phyloP scores from a whole-genome alignment of 2,113 vertebrate species.

The Halichoerus grypus region DNA sequence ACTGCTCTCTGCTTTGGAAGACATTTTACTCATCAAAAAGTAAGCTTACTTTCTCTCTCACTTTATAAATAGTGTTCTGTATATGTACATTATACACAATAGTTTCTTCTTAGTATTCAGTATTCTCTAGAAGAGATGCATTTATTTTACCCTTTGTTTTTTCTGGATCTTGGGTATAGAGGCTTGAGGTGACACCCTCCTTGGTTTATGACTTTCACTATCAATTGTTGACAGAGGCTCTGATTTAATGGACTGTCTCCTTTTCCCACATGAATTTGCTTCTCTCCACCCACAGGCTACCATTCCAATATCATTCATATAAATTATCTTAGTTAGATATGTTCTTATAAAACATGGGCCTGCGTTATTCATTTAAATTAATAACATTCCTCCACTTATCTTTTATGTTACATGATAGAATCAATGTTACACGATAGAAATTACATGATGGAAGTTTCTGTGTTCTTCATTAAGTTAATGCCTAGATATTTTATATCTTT shows the following conservation, averaged over 20 bases:
- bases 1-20: conserved; percentile 35
- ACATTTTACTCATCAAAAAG: background rate
- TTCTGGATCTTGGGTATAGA: background rate
- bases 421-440: background rate
- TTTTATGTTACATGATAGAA: background rate
- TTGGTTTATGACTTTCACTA: background rate
- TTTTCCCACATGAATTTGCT: background rate
- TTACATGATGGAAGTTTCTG: background rate
- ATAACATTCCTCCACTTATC: background rate
- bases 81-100: background rate
- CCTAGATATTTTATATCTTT: background rate
- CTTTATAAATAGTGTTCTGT: background rate
- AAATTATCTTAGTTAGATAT: background rate
- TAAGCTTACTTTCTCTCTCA: background rate
- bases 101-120: background rate
- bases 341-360: background rate
- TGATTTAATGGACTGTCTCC: background rate
- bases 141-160: background rate
- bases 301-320: background rate
- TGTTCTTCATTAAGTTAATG: background rate
- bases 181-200: background rate
- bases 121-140: background rate
- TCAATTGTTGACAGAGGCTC: background rate
- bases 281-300: background rate
- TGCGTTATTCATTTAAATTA: background rate